phyloP scores from a whole-genome alignment of 2,113 vertebrate genomes.

The Phainopepla nitens region DNA sequence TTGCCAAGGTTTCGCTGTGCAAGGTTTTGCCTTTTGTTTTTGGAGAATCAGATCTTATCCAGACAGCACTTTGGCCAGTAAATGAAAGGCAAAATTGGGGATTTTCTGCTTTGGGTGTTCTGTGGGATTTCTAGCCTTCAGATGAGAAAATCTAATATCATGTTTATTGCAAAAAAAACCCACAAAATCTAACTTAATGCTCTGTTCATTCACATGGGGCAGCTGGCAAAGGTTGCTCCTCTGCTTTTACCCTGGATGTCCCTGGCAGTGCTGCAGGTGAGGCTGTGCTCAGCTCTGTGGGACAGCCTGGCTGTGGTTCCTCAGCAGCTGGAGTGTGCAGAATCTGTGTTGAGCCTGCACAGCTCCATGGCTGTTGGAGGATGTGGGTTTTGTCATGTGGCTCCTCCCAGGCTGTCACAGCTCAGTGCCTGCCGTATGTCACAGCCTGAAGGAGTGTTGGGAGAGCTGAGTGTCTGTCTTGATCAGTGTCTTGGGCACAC shows the following conservation, averaged over 20 bases:
- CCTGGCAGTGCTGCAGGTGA: not conserved
- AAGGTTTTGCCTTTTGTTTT: not conserved
- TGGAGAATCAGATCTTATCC: not conserved
- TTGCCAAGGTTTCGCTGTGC: not conserved
- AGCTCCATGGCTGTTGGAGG: fast-evolving
- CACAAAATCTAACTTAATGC: not conserved
- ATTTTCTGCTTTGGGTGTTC: not conserved
- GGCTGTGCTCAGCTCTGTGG: not conserved
- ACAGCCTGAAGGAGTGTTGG: not conserved
- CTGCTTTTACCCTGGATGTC: not conserved
- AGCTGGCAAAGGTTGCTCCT: not conserved
- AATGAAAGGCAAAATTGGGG: not conserved
- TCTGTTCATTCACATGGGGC: fast-evolving
- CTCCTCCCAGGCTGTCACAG: not conserved
- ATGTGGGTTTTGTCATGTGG: not conserved
- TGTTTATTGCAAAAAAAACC: not conserved
- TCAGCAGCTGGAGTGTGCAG: not conserved
- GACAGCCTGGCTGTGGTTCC: not conserved
- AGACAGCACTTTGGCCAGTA: not conserved
- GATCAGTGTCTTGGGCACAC: not conserved
- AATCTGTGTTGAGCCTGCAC: not conserved
- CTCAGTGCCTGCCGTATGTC: not conserved
- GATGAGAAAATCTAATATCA: not conserved
- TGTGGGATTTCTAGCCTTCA: not conserved
- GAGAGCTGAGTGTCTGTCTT: not conserved